Conservation (phyloP, 2,888 invertebrate genomes). For the Epinotia brunnichana region DNA sequence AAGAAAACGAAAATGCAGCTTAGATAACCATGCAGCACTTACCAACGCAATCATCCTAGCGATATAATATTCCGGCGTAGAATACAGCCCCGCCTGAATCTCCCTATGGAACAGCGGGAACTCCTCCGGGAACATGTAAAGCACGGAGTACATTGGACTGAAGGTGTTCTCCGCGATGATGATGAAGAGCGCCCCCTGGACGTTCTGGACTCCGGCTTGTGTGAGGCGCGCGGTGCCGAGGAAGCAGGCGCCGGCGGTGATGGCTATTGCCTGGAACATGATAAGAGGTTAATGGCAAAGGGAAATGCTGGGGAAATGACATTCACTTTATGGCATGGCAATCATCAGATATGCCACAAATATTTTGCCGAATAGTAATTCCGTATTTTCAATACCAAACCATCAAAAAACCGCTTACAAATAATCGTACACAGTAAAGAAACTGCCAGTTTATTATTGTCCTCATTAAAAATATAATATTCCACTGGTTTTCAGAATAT, state of each 20-base stretch:
- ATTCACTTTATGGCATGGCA: too few species aligned
- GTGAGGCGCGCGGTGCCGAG: slow-evolving; percentile 88
- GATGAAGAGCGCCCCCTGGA: slow-evolving; percentile 94
- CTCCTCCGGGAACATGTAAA: slow-evolving; percentile 91
- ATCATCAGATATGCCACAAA: too few species aligned
- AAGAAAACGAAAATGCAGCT: too few species aligned
- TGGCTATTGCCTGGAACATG: slow-evolving; percentile 84
- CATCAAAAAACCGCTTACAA: too few species aligned
- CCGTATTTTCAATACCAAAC: too few species aligned
- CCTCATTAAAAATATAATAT: too few species aligned
- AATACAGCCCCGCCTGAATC: slow-evolving; percentile 91
- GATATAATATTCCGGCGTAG: slow-evolving; percentile 90
- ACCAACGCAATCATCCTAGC: slow-evolving; percentile 92
- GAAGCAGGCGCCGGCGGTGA: slow-evolving; percentile 93
- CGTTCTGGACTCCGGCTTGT: slow-evolving; percentile 93
- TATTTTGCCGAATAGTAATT: too few species aligned
- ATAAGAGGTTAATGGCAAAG: neutral
- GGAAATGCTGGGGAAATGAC: neutral
- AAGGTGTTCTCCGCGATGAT: slow-evolving; percentile 96
- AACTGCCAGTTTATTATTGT: too few species aligned
- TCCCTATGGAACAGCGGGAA: slow-evolving; percentile 92
- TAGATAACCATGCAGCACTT: slow-evolving; percentile 53
- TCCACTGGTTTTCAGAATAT: too few species aligned
- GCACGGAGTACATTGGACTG: slow-evolving; percentile 94
- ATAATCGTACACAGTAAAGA: too few species aligned